phyloP scores from a whole-genome alignment of 2,113 vertebrate genomes.

The Cryptoleucopteryx plumbea region DNA sequence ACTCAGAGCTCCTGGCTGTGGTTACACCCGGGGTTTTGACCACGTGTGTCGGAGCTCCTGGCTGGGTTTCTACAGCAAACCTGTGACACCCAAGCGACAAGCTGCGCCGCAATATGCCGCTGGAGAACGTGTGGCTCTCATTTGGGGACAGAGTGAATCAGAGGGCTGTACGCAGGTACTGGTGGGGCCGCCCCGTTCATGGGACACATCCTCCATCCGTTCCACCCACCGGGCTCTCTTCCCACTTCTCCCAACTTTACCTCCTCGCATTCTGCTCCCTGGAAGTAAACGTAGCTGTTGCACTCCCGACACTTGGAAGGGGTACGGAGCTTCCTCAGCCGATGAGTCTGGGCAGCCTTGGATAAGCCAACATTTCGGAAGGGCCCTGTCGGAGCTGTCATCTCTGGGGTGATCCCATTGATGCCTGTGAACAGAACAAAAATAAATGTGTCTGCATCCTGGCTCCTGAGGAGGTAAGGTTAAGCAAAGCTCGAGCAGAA shows the following conservation, averaged over 20 bases:
- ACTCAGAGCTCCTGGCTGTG: not conserved
- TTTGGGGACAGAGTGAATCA: rapidly evolving
- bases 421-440: slow-evolving; percentile 69
- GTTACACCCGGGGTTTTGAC: not conserved
- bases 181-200: rapidly evolving
- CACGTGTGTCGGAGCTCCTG: not conserved
- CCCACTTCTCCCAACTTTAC: slow-evolving; percentile 37
- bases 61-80: not conserved
- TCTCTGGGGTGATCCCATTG: slow-evolving; percentile 80
- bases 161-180: rapidly evolving
- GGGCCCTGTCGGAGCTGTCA: slow-evolving; percentile 78
- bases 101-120: rapidly evolving
- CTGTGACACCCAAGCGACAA: not conserved
- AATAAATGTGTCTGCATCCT: not conserved
- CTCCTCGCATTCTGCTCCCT: slow-evolving; percentile 96
- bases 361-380: slow-evolving; percentile 90
- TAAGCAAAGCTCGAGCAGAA: not conserved
- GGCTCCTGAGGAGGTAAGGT: not conserved
- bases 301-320: slow-evolving; percentile 94
- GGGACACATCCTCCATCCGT: rapidly evolving
- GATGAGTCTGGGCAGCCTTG: slow-evolving; percentile 90
- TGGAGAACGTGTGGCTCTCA: not conserved
- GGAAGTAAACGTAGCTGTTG: slow-evolving; percentile 98
- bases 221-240: not conserved
- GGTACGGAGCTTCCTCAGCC: slow-evolving; percentile 87